Conservation (phyloP, 1,140 invertebrate genomes). For the Drosophila arawakana region DNA sequence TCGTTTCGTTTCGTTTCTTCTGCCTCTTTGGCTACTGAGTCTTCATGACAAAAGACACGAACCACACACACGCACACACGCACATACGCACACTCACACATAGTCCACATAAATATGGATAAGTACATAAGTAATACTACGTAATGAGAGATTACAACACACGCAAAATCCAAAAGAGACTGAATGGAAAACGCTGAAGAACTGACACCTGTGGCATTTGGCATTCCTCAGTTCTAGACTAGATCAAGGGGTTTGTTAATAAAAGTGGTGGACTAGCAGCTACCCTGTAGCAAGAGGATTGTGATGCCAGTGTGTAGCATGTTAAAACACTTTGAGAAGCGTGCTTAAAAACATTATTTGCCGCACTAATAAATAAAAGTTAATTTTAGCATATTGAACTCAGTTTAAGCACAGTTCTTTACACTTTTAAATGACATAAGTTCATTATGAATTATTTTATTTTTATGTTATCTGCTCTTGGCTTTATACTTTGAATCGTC, state of each 20-base stretch:
- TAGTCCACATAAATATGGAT: constrained; percentile 4
- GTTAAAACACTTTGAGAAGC: too few relatives aligned
- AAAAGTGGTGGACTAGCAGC: background rate
- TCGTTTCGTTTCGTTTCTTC: constrained; percentile 5
- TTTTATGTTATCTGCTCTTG: too few relatives aligned
- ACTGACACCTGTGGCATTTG: constrained; percentile 15
- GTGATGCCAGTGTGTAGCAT: too few relatives aligned
- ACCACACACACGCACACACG: constrained; percentile 12
- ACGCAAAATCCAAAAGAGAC: background rate
- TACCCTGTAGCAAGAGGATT: background rate
- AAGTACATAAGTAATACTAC: constrained; percentile 14
- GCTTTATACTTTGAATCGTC: too few relatives aligned
- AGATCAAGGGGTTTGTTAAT: background rate
- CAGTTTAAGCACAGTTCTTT: too few relatives aligned
- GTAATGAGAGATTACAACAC: constrained; percentile 18
- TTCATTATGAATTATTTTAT: too few relatives aligned
- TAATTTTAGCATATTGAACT: too few relatives aligned
- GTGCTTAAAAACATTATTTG: too few relatives aligned
- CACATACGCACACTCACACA: background rate
- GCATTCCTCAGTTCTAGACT: constrained; percentile 1
- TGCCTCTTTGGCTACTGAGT: constrained; percentile 11
- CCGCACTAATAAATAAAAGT: too few relatives aligned
- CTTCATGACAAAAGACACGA: constrained; percentile 40
- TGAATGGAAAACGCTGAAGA: background rate
- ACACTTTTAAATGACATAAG: too few relatives aligned